Percentiles rank a stretch among this genome's conserved stretches.
phyloP scores from a whole-genome alignment of 2,113 vertebrate genomes.

The Capreolus pygargus region DNA sequence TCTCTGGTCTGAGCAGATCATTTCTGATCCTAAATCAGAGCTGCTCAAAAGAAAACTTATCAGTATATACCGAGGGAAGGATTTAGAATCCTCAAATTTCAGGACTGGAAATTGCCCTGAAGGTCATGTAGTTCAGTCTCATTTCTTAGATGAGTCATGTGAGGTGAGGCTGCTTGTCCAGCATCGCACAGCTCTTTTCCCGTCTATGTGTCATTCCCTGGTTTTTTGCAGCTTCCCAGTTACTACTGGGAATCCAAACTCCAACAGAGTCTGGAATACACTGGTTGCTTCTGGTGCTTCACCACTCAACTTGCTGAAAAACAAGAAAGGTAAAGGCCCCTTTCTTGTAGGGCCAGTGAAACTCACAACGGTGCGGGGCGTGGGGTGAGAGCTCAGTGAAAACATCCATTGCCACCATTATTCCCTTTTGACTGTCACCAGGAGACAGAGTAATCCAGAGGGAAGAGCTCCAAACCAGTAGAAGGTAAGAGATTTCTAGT shows the following conservation, averaged over 20 bases:
- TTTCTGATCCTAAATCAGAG: conserved; percentile 22
- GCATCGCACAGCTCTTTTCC: neutral
- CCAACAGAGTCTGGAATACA: neutral
- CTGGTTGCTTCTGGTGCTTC: neutral
- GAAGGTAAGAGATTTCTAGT: neutral
- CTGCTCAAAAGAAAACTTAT: neutral
- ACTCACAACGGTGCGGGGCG: neutral
- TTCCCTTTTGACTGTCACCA: neutral
- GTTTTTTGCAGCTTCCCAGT: neutral
- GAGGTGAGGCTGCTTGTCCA: neutral
- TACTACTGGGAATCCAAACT: neutral
- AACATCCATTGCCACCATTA: neutral
- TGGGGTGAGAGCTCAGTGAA: neutral
- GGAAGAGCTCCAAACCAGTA: neutral
- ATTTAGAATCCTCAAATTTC: neutral
- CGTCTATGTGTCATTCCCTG: neutral
- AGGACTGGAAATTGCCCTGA: neutral
- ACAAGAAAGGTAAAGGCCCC: neutral
- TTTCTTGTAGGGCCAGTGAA: neutral
- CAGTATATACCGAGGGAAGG: neutral
- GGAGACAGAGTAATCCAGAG: neutral
- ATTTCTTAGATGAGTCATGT: neutral
- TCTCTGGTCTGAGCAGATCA: neutral
- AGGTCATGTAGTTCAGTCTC: neutral
- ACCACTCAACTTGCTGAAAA: neutral